phyloP scores from a whole-genome alignment of 2,888 invertebrate genomes.

The Catocala sponsa region DNA sequence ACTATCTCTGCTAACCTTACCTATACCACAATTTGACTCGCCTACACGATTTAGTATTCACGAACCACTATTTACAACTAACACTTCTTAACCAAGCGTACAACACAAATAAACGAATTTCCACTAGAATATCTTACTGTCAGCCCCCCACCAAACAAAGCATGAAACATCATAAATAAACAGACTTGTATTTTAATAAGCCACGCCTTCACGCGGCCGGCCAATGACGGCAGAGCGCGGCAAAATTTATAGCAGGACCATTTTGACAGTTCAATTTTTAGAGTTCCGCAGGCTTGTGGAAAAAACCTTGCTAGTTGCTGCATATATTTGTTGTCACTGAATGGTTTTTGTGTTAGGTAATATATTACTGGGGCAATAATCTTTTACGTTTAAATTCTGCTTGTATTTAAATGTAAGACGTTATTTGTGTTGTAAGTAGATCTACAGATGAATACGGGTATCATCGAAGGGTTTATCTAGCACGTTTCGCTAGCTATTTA shows the following conservation, averaged over 20 bases:
- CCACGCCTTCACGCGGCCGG: slow-evolving; percentile 72
- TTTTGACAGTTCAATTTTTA: slow-evolving; percentile 86
- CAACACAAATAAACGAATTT: slow-evolving; percentile 39
- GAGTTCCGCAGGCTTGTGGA: slow-evolving; percentile 48
- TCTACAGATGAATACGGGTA: too few relatives aligned
- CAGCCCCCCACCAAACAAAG: slow-evolving; percentile 55
- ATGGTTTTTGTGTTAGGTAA: slow-evolving; percentile 5
- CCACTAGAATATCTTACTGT: slow-evolving; percentile 34
- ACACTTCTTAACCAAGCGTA: neutral
- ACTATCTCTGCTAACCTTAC: too few relatives aligned
- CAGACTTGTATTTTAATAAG: slow-evolving; percentile 70
- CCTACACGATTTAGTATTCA: too few relatives aligned
- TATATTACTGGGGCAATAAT: neutral
- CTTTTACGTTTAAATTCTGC: too few relatives aligned
- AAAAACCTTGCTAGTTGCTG: slow-evolving; percentile 23
- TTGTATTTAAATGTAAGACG: too few relatives aligned
- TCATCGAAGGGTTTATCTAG: too few relatives aligned
- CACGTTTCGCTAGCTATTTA: too few relatives aligned
- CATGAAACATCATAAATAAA: slow-evolving; percentile 84
- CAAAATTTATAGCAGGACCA: slow-evolving; percentile 82
- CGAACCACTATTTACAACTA: too few relatives aligned
- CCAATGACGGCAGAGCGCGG: slow-evolving; percentile 75
- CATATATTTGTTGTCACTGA: slow-evolving; percentile 5
- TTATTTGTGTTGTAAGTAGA: too few relatives aligned
- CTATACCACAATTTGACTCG: too few relatives aligned